These are phyloP conservation scores for Celastrina argiolus DNA, from an alignment of 2,888 invertebrate genomes.

Conservation along the genomic window DNA sequence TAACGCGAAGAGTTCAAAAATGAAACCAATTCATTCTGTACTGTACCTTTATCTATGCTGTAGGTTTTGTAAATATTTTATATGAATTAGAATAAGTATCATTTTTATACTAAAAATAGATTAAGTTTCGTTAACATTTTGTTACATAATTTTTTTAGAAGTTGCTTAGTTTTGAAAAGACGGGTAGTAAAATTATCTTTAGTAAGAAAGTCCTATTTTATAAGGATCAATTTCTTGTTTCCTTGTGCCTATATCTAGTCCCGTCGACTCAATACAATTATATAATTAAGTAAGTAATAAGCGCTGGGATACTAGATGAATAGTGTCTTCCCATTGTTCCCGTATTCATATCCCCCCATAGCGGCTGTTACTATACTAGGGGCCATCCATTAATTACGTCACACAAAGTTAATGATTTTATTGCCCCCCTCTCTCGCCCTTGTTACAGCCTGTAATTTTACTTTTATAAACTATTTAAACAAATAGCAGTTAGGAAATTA, in stretches of 20 bases:
- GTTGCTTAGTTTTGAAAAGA: background rate
- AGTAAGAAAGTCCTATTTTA: background rate
- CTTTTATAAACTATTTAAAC: no score
- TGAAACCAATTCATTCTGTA: constrained; percentile 58
- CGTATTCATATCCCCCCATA: no score
- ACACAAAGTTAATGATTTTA: no score
- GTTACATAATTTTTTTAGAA: background rate
- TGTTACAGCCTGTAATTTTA: no score
- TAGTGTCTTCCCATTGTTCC: background rate
- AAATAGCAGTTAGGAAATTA: no score
- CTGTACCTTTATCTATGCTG: constrained; percentile 52
- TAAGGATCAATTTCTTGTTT: background rate
- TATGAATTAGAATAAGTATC: constrained; percentile 22
- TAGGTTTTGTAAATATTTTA: constrained; percentile 28
- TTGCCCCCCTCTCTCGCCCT: no score
- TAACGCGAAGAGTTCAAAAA: constrained; percentile 2
- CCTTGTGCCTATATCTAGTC: constrained; percentile 7
- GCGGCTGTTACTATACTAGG: no score
- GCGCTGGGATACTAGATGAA: background rate
- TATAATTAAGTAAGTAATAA: background rate
- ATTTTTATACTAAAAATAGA: constrained; percentile 21
- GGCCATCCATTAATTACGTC: no score
- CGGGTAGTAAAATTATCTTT: background rate
- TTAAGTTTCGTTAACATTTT: background rate
- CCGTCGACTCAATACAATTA: background rate